phyloP scores from a whole-genome alignment of 1,140 invertebrate genomes.

The Lasioglossum baleicum region DNA sequence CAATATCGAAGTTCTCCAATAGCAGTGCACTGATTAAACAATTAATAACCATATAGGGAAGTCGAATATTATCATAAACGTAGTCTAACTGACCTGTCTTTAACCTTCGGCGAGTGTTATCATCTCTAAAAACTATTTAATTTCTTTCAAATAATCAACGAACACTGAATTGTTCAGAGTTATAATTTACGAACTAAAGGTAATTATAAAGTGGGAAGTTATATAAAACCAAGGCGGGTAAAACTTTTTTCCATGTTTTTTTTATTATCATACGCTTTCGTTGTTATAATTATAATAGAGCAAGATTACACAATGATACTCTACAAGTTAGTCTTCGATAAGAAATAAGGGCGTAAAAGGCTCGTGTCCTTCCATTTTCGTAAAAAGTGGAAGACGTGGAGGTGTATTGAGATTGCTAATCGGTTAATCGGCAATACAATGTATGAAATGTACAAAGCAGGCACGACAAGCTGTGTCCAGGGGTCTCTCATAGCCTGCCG shows the following conservation, averaged over 20 bases:
- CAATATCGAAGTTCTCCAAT: too few relatives aligned
- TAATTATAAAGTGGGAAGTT: too few relatives aligned
- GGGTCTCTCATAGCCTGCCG: constrained; percentile 19
- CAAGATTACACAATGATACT: constrained; percentile 73
- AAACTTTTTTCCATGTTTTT: constrained; percentile 20
- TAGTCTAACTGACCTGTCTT: too few relatives aligned
- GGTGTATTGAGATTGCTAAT: constrained; percentile 47
- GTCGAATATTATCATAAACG: too few relatives aligned
- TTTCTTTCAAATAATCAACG: too few relatives aligned
- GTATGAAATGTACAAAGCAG: constrained; percentile 75
- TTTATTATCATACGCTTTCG: constrained; percentile 57
- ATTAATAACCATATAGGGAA: too few relatives aligned
- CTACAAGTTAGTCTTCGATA: constrained; percentile 75
- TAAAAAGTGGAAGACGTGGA: constrained; percentile 35
- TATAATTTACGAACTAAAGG: too few relatives aligned
- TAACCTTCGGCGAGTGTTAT: too few relatives aligned
- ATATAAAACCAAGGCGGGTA: not conserved
- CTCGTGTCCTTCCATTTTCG: constrained; percentile 29
- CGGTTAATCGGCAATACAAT: constrained; percentile 66
- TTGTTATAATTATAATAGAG: constrained; percentile 71
- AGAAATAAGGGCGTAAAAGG: constrained; percentile 52
- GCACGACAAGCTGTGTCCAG: constrained; percentile 25
- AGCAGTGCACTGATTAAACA: too few relatives aligned
- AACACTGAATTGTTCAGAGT: too few relatives aligned
- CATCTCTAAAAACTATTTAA: too few relatives aligned